Conservation (phyloP, 1,140 invertebrate species). For the Lethrus apterus region DNA sequence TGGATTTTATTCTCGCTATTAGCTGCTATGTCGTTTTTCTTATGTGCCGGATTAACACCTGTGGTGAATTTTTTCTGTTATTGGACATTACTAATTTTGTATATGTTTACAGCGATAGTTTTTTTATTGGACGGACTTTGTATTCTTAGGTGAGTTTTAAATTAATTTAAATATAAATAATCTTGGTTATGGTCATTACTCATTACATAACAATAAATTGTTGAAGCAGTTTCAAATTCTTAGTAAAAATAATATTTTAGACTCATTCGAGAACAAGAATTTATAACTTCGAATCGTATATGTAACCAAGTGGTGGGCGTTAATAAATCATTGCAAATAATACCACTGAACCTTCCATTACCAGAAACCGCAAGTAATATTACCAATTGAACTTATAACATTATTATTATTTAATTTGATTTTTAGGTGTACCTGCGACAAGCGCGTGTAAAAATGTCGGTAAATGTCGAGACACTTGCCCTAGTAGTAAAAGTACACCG, state of each 20-base stretch:
- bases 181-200: too few relatives aligned
- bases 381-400: not conserved
- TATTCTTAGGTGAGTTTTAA: constrained; percentile 10
- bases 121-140: constrained; percentile 10
- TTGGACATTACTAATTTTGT: too few relatives aligned
- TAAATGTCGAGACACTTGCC: not conserved
- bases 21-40: not conserved
- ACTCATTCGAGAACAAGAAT: too few relatives aligned
- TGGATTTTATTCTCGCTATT: constrained; percentile 9
- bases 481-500: too few relatives aligned
- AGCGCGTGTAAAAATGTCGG: not conserved
- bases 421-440: constrained; percentile 1
- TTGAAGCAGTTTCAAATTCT: too few relatives aligned
- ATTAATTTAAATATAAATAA: too few relatives aligned
- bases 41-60: not conserved
- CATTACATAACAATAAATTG: too few relatives aligned
- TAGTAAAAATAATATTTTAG: too few relatives aligned
- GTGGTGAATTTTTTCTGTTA: not conserved
- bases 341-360: too few relatives aligned
- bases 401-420: constrained; percentile 2
- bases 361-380: not conserved
- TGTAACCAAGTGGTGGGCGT: too few relatives aligned
- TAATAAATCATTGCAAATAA: too few relatives aligned
- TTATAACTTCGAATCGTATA: too few relatives aligned
- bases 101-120: constrained; percentile 10